Conservation (phyloP, 2,888 invertebrate genomes). For the Pycnomerus fuliginosus region DNA sequence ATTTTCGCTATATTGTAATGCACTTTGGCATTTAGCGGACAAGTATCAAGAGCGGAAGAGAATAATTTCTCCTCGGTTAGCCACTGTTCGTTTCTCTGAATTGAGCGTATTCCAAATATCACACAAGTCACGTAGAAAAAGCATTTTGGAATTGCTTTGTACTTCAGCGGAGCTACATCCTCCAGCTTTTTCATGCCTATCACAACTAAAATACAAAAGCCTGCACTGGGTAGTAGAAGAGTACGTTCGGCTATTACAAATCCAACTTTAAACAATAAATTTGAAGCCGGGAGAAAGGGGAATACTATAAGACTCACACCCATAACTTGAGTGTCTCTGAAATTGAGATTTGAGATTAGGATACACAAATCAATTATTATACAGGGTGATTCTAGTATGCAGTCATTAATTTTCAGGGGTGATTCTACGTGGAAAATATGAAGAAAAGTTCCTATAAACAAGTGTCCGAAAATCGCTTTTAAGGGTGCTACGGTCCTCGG, state of each 20-base stretch:
- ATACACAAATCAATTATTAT: neutral
- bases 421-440: too few relatives aligned
- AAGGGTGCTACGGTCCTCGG: too few relatives aligned
- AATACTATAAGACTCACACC: slow-evolving; percentile 64
- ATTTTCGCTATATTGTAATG: slow-evolving; percentile 91
- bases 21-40: slow-evolving; percentile 93
- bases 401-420: too few relatives aligned
- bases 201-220: slow-evolving; percentile 71
- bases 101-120: slow-evolving; percentile 52
- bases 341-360: too few relatives aligned
- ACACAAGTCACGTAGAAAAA: slow-evolving; percentile 41
- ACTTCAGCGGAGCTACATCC: slow-evolving; percentile 5
- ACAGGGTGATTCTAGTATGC: too few relatives aligned
- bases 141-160: slow-evolving; percentile 31
- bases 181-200: slow-evolving; percentile 60
- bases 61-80: slow-evolving; percentile 76
- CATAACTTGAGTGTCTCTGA: slow-evolving; percentile 51
- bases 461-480: too few relatives aligned
- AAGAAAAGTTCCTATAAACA: too few relatives aligned
- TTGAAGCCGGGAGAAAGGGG: slow-evolving; percentile 83
- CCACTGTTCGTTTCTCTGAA: slow-evolving; percentile 77
- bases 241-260: slow-evolving; percentile 89
- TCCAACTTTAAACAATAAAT: slow-evolving; percentile 82
- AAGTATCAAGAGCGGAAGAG: slow-evolving; percentile 77
- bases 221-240: slow-evolving; percentile 78